Evolutionary conservation across 2,888 invertebrate genomes (phyloP).

Genomic region (Philereme vetulata): DNA sequence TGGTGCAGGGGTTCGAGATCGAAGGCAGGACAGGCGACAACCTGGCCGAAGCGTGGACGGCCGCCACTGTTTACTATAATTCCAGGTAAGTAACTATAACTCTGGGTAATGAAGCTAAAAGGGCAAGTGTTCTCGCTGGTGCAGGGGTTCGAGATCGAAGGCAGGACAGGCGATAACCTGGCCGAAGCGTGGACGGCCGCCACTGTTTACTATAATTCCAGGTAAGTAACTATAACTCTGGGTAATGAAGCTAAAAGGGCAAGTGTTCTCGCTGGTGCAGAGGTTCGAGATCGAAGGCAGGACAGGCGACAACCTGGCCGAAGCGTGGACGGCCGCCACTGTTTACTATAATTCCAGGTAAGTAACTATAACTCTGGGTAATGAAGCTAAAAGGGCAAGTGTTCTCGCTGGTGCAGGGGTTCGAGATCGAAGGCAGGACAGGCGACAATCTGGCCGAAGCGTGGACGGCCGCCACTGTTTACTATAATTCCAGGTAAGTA

Average conservation of each 20-base stretch:
- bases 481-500: conserved; percentile 63
- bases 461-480: conserved; percentile 60
- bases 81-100: conserved; percentile 50
- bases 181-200: conserved; percentile 61
- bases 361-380: too few relatives aligned
- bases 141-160: conserved; percentile 53
- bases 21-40: conserved; percentile 46
- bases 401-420: conserved; percentile 54
- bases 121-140: conserved; percentile 62
- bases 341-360: conserved; percentile 62
- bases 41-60: conserved; percentile 60
- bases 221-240: conserved; percentile 52
- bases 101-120: too few relatives aligned
- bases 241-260: too few relatives aligned
- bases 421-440: conserved; percentile 48
- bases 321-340: conserved; percentile 63
- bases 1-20: conserved; percentile 56
- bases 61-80: conserved; percentile 62
- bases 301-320: conserved; percentile 45
- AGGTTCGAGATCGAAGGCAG: conserved; percentile 52
- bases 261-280: conserved; percentile 59
- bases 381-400: too few relatives aligned
- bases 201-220: conserved; percentile 60
- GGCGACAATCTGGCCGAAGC: conserved; percentile 52
- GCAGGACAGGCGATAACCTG: conserved; percentile 42